phyloP scores from a whole-genome alignment of 2,797 vertebrate genomes.

The Galago senegalensis region DNA sequence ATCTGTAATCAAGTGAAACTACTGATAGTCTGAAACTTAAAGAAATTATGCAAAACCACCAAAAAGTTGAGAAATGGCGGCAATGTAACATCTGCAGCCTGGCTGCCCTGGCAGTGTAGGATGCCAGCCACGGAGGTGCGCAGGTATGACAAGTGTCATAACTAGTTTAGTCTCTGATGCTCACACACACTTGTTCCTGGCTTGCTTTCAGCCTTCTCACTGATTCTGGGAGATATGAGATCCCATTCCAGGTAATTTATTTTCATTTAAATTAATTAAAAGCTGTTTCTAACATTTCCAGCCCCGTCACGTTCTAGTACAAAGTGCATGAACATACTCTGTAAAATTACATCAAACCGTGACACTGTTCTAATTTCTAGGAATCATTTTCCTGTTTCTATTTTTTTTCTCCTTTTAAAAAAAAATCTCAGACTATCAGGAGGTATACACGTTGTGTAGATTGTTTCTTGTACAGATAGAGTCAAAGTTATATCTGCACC shows the following conservation, averaged over 20 bases:
- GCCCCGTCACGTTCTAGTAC: not conserved
- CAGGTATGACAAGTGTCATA: accelerated
- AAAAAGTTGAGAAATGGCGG: not conserved
- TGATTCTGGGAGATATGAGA: not conserved
- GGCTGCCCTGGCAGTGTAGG: accelerated
- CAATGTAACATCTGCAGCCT: not conserved
- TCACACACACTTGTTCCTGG: not conserved
- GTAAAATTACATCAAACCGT: not conserved
- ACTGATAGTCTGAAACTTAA: not conserved
- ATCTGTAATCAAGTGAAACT: not conserved
- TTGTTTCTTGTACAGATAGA: too few relatives aligned
- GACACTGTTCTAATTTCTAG: not conserved
- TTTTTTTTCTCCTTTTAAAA: not conserved
- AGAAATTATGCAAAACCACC: not conserved
- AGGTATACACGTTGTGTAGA: too few relatives aligned
- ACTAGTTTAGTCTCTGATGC: not conserved
- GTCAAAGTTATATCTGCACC: too few relatives aligned
- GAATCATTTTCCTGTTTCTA: not conserved
- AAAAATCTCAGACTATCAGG: too few relatives aligned
- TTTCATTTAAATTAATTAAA: not conserved
- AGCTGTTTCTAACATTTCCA: not conserved
- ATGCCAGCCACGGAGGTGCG: accelerated
- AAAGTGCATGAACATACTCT: not conserved
- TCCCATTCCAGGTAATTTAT: not conserved
- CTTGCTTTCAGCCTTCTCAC: not conserved